Conservation (phyloP, 2,888 invertebrate species). For the Drosophila longiperda region DNA sequence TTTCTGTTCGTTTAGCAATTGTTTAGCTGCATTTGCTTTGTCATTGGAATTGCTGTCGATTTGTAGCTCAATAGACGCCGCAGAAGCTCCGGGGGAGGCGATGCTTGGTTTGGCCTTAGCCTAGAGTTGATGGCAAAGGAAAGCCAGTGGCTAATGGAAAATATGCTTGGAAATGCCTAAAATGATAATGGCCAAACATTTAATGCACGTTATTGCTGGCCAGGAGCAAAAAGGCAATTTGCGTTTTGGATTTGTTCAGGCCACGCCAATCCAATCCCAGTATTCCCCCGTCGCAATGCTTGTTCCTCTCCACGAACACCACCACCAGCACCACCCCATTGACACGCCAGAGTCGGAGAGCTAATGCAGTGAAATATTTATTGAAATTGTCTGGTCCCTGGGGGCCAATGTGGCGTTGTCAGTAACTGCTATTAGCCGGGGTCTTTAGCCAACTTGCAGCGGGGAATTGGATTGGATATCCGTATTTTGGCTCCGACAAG, state of each 20-base stretch:
- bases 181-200: constrained; percentile 82
- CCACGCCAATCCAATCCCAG: constrained; percentile 11
- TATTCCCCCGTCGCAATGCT: not conserved
- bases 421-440: constrained; percentile 69
- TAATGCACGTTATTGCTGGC: constrained; percentile 78
- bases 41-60: constrained; percentile 62
- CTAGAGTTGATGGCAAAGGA: not conserved
- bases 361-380: constrained; percentile 84
- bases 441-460: constrained; percentile 63
- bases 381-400: constrained; percentile 82
- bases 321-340: not conserved
- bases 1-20: constrained; percentile 25
- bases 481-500: constrained; percentile 28
- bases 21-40: constrained; percentile 59
- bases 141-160: constrained; percentile 63
- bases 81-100: not conserved
- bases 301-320: not conserved
- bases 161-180: constrained; percentile 58
- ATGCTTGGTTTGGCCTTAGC: not conserved
- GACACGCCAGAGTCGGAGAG: constrained; percentile 46
- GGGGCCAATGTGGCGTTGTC: constrained; percentile 77
- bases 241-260: constrained; percentile 51
- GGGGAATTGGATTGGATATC: constrained; percentile 57
- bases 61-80: constrained; percentile 66
- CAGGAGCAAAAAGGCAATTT: constrained; percentile 69